Base-by-base conservation (phyloP, 2,888 invertebrate genomes). In the Pantelozetes paolii region DNA sequence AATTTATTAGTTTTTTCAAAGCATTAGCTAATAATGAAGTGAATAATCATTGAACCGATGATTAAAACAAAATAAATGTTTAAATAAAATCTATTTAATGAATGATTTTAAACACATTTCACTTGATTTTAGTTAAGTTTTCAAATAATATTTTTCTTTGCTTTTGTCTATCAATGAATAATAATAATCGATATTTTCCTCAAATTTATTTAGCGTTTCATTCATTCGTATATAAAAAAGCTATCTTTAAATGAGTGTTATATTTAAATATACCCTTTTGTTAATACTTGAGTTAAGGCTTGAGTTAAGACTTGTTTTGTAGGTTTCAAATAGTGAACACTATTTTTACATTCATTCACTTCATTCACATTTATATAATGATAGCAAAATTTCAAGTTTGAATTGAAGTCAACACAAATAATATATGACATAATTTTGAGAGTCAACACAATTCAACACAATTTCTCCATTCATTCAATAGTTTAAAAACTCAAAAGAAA, bases 341-440 rank as follows among this genome's bases (percentile, higher is more conserved):
- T 57, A 57, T 57, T 57, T 62, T 62, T 28, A 36, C 36, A 48
- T 9, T 48, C 15, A 9, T 23, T 62, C 11, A 30, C 30, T 32
- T 62, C 32, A 62, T 6, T 62, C 62, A 62, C 32, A 62, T 62
- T 6, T 62, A 62, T 62, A 30, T 62, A 62, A 62, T 62, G 32
- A 32, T 32, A 32, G 62, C 32, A 30, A 62, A 62, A 62, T 62
- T n/a, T 62, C 62, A 62, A 62, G 62, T 62, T 62, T 62, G 62
- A 32, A 62, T 62, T 62, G n/a, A 54, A 54, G 54, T 54, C 54
- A 62, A 32, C 62, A 30, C 62, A 62, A 62, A 62, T 62, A 62
- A 62, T 62, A 23, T 23, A 62, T 62, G 62, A 62, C 62, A 62
- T 62, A 62, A 62, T 62, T 62, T 15, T 32, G 62, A 30, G 59